These are phyloP conservation scores for Poeciliopsis presidionis DNA, from an alignment of 2,797 vertebrate genomes.

Conservation along the genomic window DNA sequence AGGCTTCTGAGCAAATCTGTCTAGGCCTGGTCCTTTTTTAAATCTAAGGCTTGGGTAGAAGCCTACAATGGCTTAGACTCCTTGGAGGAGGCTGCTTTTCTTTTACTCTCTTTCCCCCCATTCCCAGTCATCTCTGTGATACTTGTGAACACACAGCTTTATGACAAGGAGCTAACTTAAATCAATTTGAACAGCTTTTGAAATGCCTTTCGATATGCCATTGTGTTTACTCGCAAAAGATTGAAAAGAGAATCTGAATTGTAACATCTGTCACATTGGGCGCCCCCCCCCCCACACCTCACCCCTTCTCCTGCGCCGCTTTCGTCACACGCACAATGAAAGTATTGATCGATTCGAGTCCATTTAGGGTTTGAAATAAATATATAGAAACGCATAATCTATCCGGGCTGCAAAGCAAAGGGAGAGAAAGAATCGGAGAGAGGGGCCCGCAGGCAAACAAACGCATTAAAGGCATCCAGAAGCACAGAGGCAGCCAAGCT, in stretches of 20 bases:
- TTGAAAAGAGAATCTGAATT: constrained; percentile 82
- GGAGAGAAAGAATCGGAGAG: constrained; percentile 69
- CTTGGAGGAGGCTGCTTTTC: constrained; percentile 73
- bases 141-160: constrained; percentile 82
- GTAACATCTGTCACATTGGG: constrained; percentile 81
- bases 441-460: constrained; percentile 79
- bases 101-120: constrained; percentile 67
- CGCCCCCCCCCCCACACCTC: constrained; percentile 1
- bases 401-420: constrained; percentile 75
- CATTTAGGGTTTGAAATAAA: constrained; percentile 82
- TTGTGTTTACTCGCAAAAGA: constrained; percentile 82
- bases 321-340: constrained; percentile 80
- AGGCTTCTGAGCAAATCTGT: constrained; percentile 80
- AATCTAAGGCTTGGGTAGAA: constrained; percentile 78
- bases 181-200: constrained; percentile 85
- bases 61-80: constrained; percentile 79
- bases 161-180: constrained; percentile 84
- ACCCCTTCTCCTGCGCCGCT: constrained; percentile 54
- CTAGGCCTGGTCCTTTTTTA: constrained; percentile 74
- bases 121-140: constrained; percentile 80
- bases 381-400: constrained; percentile 70
- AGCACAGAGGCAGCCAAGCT: constrained; percentile 81
- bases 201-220: constrained; percentile 83
- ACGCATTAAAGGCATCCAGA: constrained; percentile 77
- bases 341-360: constrained; percentile 84